phyloP scores from a whole-genome alignment of 2,113 vertebrate species.

The Microtus pennsylvanicus region DNA sequence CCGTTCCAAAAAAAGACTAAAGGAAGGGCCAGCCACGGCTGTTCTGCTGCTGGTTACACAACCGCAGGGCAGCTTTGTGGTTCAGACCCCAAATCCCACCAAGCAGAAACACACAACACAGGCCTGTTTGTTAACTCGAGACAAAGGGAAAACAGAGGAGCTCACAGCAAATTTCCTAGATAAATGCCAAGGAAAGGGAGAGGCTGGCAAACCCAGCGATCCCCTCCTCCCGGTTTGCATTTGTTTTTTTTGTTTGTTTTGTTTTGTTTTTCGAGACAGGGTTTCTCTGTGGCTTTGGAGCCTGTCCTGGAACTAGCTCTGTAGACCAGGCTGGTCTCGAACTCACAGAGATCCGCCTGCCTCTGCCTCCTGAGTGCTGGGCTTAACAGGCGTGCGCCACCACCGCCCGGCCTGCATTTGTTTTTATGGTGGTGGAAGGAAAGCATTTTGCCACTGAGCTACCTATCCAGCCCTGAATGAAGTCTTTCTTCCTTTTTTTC shows the following conservation, averaged over 20 bases:
- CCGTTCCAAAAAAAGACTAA: not conserved
- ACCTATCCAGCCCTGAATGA: not conserved
- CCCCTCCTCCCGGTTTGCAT: not conserved
- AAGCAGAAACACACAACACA: conserved; percentile 24
- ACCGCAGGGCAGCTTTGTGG: not conserved
- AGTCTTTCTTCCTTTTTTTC: not conserved
- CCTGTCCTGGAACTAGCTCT: too few relatives aligned
- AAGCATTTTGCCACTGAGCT: not conserved
- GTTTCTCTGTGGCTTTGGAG: too few relatives aligned
- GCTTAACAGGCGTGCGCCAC: too few relatives aligned
- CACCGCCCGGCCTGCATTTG: not conserved
- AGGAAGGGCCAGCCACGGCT: not conserved
- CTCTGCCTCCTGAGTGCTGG: too few relatives aligned
- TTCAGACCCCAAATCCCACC: conserved; percentile 11
- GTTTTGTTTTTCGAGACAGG: too few relatives aligned
- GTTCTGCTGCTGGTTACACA: not conserved
- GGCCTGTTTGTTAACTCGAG: conserved; percentile 31
- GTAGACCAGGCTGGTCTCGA: too few relatives aligned
- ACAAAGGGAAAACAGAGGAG: not conserved
- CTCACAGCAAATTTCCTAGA: not conserved
- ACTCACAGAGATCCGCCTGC: too few relatives aligned
- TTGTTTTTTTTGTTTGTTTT: too few relatives aligned
- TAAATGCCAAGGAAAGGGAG: not conserved
- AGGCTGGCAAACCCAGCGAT: not conserved
- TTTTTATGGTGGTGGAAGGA: not conserved